These are phyloP conservation scores for Ondatra zibethicus DNA, from an alignment of 2,113 vertebrate species.

Conservation along the genomic window DNA sequence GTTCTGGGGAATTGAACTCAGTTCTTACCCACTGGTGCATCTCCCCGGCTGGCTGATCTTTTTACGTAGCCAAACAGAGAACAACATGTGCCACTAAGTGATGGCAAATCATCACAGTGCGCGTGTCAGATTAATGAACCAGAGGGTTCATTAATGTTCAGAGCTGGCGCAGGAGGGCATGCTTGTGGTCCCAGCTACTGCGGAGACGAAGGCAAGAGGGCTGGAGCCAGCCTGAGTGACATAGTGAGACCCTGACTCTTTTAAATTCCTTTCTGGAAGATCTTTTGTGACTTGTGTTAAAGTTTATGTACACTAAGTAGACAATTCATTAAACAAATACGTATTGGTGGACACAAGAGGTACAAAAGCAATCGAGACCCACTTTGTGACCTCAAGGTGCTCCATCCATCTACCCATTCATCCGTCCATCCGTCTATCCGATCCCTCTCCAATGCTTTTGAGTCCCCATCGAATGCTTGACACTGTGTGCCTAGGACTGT, in stretches of 20 bases:
- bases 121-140: no score
- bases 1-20: background rate
- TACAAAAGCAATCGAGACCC: background rate
- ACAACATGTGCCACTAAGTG: background rate
- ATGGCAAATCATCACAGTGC: background rate
- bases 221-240: background rate
- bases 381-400: background rate
- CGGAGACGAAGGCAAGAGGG: background rate
- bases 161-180: background rate
- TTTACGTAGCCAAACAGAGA: background rate
- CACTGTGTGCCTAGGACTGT: background rate
- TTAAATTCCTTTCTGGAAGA: slow-evolving; percentile 38
- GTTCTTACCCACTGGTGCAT: background rate
- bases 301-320: background rate
- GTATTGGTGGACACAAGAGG: background rate
- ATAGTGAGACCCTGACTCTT: background rate
- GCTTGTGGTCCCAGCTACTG: background rate
- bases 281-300: background rate
- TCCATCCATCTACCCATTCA: background rate
- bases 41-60: background rate
- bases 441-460: background rate
- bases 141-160: slow-evolving; percentile 31
- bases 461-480: background rate
- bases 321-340: slow-evolving; percentile 29
- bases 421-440: no score